A percentile compares a stretch with the other conserved stretches of the same genome.
Conservation (phyloP, 2,888 invertebrate species). For the Drosophila setosimentum region DNA sequence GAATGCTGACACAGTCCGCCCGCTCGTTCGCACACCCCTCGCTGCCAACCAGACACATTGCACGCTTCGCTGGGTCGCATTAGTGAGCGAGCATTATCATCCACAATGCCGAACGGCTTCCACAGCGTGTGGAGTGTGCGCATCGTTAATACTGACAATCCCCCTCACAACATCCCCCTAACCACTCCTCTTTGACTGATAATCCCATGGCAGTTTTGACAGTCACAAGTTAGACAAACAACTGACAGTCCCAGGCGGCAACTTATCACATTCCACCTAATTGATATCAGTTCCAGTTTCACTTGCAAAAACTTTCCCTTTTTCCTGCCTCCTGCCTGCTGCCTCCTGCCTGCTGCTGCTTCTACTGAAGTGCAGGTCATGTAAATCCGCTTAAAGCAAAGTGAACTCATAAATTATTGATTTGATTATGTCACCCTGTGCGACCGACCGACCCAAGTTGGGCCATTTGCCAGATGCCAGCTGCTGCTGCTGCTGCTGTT, state of each 20-base stretch:
- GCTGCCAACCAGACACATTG: constrained; percentile 31
- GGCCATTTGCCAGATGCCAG: constrained; percentile 7
- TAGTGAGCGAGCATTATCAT: constrained; percentile 61
- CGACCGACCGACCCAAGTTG: constrained; percentile 14
- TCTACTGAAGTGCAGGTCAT: constrained; percentile 69
- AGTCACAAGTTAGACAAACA: constrained; percentile 69
- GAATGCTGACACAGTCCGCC: constrained; percentile 2
- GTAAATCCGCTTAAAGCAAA: constrained; percentile 76
- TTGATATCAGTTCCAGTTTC: constrained; percentile 76
- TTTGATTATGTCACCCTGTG: constrained; percentile 77
- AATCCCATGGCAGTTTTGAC: constrained; percentile 21
- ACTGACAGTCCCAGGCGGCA: constrained; percentile 56
- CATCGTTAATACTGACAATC: constrained; percentile 25
- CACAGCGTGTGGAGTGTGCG: constrained; percentile 68
- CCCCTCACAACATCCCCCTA: neutral
- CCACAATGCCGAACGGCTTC: constrained; percentile 65
- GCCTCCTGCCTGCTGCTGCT: neutral
- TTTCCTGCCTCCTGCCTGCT: neutral
- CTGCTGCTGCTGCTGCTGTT: constrained; percentile 1
- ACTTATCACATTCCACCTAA: constrained; percentile 79
- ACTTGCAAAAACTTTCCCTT: constrained; percentile 56
- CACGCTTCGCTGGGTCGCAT: constrained; percentile 56
- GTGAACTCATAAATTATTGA: constrained; percentile 81
- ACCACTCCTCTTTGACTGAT: neutral
- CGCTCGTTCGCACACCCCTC: neutral